Base-by-base conservation (phyloP, 1,140 invertebrate genomes). In the Drosophila quadrilineata region DNA sequence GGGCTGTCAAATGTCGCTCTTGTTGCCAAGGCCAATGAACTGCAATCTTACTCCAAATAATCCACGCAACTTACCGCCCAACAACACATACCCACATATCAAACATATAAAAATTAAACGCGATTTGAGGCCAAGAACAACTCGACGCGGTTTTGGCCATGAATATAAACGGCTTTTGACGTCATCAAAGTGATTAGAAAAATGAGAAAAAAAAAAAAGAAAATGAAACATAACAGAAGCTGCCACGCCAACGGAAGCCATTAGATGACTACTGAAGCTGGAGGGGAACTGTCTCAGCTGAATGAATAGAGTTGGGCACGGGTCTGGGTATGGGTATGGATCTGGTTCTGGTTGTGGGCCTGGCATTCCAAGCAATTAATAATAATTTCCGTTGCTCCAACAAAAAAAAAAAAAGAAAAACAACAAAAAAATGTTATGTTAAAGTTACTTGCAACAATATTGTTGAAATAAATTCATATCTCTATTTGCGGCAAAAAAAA, bases 351-450 rank as follows among this genome's bases (percentile, higher is more conserved):
- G 43, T 14, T 12, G n/a, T 57, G 33, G 54, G 49, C 64, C 57
- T 60, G 72, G 54, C 68, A 80, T 80, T 76, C 76, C 76, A 62
- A 84, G 77, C 72, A 82, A 80, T 80, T 84, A 80, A 80, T 80
- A 84, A 80, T 80, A 80, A 84, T 84, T 84, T 80, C 76, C 76
- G 76, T 64, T 84, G 77, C 45, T 75, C 68, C 38, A 58, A 52
- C 43, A 58, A 58, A 50, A 43, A 50, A n/a, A n/a, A n/a, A n/a
- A n/a, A n/a, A n/a, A n/a, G n/a, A n/a, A n/a, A n/a, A n/a, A n/a
- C n/a, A n/a, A n/a, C n/a, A n/a, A n/a, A n/a, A n/a, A n/a, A n/a
- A n/a, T n/a, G 48, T 29, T 38, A 71, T 66, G 58, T 54, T 62
- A 28, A 67, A 75, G 62, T 67, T 75, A 53, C 70, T n/a, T 68